A percentile compares a stretch with the other conserved stretches of the same genome.
These are phyloP conservation scores for Merodon equestris DNA, from an alignment of 2,888 invertebrate genomes.

Conservation along the genomic window DNA sequence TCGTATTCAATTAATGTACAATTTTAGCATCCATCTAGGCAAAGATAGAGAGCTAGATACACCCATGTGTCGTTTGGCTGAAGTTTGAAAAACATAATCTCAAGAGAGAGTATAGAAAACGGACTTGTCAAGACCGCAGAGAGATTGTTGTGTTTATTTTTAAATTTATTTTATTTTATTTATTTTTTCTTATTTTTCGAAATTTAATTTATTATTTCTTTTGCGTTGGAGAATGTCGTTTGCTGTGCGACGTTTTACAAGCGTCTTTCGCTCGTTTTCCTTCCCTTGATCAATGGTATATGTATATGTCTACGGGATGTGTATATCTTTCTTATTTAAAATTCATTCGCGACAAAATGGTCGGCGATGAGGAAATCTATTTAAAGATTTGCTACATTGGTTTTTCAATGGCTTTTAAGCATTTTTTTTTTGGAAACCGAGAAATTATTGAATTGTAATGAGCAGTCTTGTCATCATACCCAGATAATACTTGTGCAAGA, in stretches of 20 bases:
- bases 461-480: too few species aligned
- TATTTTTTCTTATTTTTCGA: conserved; percentile 7
- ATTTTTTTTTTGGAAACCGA: conserved; percentile 23
- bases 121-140: conserved; percentile 3
- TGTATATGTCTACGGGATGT: too few species aligned
- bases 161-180: conserved; percentile 27
- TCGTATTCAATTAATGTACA: conserved; percentile 42
- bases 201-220: conserved; percentile 46
- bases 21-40: conserved; percentile 44
- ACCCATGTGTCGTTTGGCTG: conserved; percentile 7
- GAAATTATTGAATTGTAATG: background rate
- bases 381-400: conserved; percentile 38
- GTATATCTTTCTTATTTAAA: too few species aligned
- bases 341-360: background rate
- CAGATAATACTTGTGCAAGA: too few species aligned
- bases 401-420: conserved; percentile 25
- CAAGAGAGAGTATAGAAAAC: too few species aligned
- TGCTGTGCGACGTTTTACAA: conserved; percentile 40
- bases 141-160: conserved; percentile 32
- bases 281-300: too few species aligned
- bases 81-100: too few species aligned
- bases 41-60: conserved; percentile 20
- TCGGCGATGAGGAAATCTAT: conserved; percentile 57
- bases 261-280: background rate
- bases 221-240: conserved; percentile 29